Evolutionary conservation across 2,888 invertebrate genomes (phyloP).

Genomic region (Ecliptopera silaceata): DNA sequence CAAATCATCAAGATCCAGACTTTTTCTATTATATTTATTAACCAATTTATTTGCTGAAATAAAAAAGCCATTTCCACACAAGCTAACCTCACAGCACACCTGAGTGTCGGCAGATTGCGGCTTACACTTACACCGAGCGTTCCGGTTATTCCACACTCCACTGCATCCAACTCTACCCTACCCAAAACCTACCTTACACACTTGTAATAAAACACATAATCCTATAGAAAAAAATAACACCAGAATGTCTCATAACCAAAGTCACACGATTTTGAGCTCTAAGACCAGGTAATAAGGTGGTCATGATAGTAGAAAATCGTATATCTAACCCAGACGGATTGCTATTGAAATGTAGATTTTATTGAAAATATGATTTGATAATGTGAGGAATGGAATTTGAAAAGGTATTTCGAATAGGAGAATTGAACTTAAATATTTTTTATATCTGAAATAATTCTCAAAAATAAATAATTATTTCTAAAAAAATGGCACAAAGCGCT

Average conservation of each 20-base stretch:
- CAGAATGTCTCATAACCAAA: constrained; percentile 16
- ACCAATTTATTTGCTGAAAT: neutral
- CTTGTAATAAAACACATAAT: constrained; percentile 31
- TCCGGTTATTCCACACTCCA: constrained; percentile 53
- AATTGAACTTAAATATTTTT: constrained; percentile 3
- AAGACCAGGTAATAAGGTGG: constrained; percentile 25
- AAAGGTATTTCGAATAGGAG: constrained; percentile 28
- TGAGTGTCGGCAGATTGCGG: constrained; percentile 77
- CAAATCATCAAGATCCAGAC: too few relatives aligned
- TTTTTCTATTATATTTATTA: too few relatives aligned
- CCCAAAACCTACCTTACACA: constrained; percentile 38
- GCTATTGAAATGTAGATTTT: constrained; percentile 53
- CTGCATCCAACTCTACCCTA: constrained; percentile 34
- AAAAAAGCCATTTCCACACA: constrained; percentile 53
- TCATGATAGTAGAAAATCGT: constrained; percentile 18
- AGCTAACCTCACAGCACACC: constrained; percentile 62
- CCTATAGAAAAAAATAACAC: neutral
- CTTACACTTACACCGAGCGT: constrained; percentile 66
- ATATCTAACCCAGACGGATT: constrained; percentile 33
- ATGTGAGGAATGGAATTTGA: constrained; percentile 37
- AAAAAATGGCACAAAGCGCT: too few relatives aligned
- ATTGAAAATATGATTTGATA: constrained; percentile 59
- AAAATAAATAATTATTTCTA: too few relatives aligned
- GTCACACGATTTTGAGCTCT: constrained; percentile 40
- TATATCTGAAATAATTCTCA: too few relatives aligned